Evolutionary conservation across 2,113 vertebrate genomes (phyloP).

Genomic region (Hiodon alosoides): DNA sequence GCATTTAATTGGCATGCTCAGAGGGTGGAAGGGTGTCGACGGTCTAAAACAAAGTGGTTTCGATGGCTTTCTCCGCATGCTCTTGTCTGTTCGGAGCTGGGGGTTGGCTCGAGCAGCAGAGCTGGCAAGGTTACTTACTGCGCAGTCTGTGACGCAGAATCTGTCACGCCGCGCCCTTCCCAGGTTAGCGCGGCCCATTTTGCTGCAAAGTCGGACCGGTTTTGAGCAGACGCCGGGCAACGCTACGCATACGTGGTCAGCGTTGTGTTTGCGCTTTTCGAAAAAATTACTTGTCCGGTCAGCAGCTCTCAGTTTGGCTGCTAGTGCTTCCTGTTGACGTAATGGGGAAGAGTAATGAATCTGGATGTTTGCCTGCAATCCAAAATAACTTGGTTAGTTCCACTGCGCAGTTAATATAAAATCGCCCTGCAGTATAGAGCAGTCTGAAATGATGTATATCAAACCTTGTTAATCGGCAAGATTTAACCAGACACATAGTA

Average conservation of each 20-base stretch:
- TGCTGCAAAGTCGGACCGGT: too few species aligned
- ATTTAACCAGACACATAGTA: neutral
- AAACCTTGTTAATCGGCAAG: neutral
- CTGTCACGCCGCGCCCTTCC: too few species aligned
- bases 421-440: neutral
- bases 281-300: neutral
- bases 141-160: neutral
- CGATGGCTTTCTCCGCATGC: too few species aligned
- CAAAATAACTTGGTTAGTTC: constrained; percentile 22
- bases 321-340: constrained; percentile 22
- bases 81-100: neutral
- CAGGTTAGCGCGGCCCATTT: too few species aligned
- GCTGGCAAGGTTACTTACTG: too few species aligned
- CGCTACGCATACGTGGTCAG: neutral
- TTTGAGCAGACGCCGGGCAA: neutral
- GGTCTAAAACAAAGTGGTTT: too few species aligned
- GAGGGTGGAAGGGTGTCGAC: too few species aligned
- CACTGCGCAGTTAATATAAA: neutral
- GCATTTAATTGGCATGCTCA: too few species aligned
- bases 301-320: constrained; percentile 22
- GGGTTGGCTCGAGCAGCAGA: neutral
- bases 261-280: neutral
- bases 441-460: neutral
- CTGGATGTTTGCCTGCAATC: constrained; percentile 29
- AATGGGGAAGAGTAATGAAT: constrained; percentile 19